Conservation (phyloP, 2,797 vertebrate genomes). For the Muscicapa comitata region DNA sequence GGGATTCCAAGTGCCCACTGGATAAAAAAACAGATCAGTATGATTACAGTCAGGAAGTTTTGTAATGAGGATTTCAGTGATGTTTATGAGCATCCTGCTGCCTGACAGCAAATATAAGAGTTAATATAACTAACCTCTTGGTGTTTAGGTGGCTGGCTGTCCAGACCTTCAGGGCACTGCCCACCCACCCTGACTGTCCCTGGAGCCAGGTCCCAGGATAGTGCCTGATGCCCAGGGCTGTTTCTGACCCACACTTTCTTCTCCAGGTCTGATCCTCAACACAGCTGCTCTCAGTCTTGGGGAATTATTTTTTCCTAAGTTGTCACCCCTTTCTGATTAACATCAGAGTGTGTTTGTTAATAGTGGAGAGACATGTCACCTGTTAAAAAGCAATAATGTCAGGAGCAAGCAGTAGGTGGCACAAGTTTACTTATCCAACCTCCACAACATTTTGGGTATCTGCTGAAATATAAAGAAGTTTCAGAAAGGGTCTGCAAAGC, state of each 20-base stretch:
- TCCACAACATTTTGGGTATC: background rate
- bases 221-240: accelerated
- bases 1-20: background rate
- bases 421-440: background rate
- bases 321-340: background rate
- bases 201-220: background rate
- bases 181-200: no score
- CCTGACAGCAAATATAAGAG: background rate
- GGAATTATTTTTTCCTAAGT: background rate
- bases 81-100: background rate
- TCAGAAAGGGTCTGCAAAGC: background rate
- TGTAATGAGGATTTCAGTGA: background rate
- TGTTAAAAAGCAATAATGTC: background rate
- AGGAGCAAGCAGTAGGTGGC: background rate
- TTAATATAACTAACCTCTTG: background rate
- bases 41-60: background rate
- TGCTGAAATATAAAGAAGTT: background rate
- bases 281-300: background rate
- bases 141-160: background rate
- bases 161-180: background rate
- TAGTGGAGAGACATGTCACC: background rate
- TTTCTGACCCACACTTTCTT: accelerated
- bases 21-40: background rate
- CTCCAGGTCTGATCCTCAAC: background rate
- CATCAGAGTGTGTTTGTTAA: background rate